Conservation (phyloP, 2,888 invertebrate species). For the Camptogramma bilineatum region DNA sequence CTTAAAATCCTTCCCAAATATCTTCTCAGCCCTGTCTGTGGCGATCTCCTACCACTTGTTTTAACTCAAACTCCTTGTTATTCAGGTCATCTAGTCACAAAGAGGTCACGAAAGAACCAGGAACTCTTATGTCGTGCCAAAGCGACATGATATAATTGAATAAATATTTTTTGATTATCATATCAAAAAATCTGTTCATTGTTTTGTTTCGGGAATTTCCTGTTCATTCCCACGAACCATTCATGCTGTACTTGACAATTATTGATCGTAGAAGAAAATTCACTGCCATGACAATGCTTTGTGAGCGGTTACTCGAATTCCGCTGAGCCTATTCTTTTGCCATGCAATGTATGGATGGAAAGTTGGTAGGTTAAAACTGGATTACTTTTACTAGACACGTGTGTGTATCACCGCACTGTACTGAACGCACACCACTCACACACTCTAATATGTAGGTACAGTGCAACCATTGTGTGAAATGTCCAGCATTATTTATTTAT, state of each 20-base stretch:
- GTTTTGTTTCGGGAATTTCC: too few species aligned
- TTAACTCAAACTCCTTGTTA: too few species aligned
- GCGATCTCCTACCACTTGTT: too few species aligned
- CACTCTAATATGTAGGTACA: too few species aligned
- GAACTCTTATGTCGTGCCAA: too few species aligned
- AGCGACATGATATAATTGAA: too few species aligned
- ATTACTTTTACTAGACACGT: constrained; percentile 20
- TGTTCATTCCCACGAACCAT: background rate
- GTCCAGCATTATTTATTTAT: too few species aligned
- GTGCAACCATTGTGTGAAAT: too few species aligned
- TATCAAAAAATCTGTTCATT: too few species aligned
- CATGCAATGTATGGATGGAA: constrained; percentile 24
- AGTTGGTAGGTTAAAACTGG: constrained; percentile 26
- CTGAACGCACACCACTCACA: constrained; percentile 10
- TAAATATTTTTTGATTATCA: too few species aligned
- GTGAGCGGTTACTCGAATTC: background rate
- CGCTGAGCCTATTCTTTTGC: constrained; percentile 6
- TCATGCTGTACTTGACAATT: background rate
- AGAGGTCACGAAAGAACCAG: too few species aligned
- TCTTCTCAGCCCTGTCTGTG: background rate
- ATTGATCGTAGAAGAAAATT: background rate
- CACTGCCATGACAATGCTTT: background rate
- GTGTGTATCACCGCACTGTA: constrained; percentile 1
- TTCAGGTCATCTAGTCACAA: too few species aligned
- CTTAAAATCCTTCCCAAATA: background rate